Evolutionary conservation across 2,888 invertebrate genomes (phyloP).

Genomic region (Syritta pipiens): DNA sequence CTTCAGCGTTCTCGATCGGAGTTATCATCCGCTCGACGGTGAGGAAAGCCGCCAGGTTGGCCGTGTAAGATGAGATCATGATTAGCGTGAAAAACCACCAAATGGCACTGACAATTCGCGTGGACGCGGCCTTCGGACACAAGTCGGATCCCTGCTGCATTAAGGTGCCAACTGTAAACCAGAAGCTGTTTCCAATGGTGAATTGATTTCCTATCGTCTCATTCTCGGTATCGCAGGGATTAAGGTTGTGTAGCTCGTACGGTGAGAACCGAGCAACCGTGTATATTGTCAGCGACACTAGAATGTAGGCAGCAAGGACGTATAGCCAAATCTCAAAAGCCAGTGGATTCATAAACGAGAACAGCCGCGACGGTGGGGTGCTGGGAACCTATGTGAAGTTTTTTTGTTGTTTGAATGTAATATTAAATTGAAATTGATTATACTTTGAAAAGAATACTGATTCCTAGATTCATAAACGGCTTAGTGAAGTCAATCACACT

Average conservation of each 20-base stretch:
- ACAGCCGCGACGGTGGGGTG: slow-evolving; percentile 85
- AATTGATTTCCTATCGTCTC: slow-evolving; percentile 88
- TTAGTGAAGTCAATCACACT: slow-evolving; percentile 95
- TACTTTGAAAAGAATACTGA: slow-evolving; percentile 91
- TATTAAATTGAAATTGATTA: slow-evolving; percentile 53
- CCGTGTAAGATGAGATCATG: slow-evolving; percentile 94
- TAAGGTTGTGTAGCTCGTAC: slow-evolving; percentile 89
- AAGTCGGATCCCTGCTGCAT: slow-evolving; percentile 92
- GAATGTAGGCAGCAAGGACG: slow-evolving; percentile 88
- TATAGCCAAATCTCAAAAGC: slow-evolving; percentile 93
- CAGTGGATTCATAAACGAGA: slow-evolving; percentile 93
- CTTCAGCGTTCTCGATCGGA: slow-evolving; percentile 91
- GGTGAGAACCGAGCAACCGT: slow-evolving; percentile 89
- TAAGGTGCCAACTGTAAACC: slow-evolving; percentile 93
- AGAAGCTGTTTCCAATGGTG: slow-evolving; percentile 89
- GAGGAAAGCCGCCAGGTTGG: slow-evolving; percentile 93
- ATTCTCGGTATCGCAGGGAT: slow-evolving; percentile 84
- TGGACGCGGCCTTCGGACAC: slow-evolving; percentile 84
- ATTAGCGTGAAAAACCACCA: slow-evolving; percentile 97
- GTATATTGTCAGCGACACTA: slow-evolving; percentile 89
- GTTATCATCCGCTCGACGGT: slow-evolving; percentile 94
- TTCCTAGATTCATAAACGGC: slow-evolving; percentile 95
- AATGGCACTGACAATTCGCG: slow-evolving; percentile 90
- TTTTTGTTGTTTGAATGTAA: not conserved
- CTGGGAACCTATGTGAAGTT: slow-evolving; percentile 82